Evolutionary conservation across 2,113 vertebrate genomes (phyloP), one percentile per base, ranked within the genome.

Genomic region (Spizaetus ornatus): DNA sequence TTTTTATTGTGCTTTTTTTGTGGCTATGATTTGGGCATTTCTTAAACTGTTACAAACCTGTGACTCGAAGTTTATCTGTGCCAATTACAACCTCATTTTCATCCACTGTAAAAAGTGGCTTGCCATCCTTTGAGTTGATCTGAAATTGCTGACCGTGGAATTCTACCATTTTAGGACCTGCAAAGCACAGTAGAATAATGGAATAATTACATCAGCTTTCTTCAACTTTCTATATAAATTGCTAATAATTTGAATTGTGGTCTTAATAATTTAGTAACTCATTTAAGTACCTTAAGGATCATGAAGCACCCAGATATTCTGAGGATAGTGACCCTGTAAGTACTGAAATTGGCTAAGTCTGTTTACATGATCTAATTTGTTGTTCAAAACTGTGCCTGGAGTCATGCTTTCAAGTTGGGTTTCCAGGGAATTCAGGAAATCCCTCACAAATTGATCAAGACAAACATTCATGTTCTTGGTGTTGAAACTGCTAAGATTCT

Each of bases 11-110:
- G 14, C 32, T 79, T 83, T 42, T 36, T 23, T 71, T 66, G 34
- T 32, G 52, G 3, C 9, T 81, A 34, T 61, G 77, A 86, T 82
- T 53, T 53, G 13, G 18, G 7, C 16, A 78, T 82, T 86, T 91
- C 67, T 84, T 69, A 82, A 72, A 58, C 10, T 11, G 13, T 73
- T 84, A 95, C 97, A 19, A 98, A 99, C 99, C 99, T 98, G 99
- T 99, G 85, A 99, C 98, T 92, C 99, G 98, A 77, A 99, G 99
- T 96, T 98, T 99, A 71, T 99, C 99, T 47, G 98, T 98, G 69
- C 99, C 99, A 79, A 99, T 98, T 78, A 97, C 93, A 42, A 98
- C 96, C 93, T 99, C 98, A n/a, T 98, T 97, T 91, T 98, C 98
- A 96, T 99, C 98, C 13, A 98, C 99, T 19, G 98, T 99, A 89